Conservation (phyloP, 1,140 invertebrate species). For the Diabrotica virgifera region DNA sequence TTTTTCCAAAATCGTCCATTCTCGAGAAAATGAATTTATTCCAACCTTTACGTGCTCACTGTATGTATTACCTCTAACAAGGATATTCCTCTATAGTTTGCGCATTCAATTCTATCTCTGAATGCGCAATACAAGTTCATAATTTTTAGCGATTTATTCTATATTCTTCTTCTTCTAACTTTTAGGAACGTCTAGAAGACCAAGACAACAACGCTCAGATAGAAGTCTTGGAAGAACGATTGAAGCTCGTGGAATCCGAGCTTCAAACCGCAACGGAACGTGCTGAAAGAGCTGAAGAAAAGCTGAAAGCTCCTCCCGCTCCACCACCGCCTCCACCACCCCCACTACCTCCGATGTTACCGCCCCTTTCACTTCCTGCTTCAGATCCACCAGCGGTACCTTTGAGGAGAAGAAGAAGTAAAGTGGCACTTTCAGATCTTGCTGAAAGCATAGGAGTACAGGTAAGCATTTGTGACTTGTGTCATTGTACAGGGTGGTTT, state of each 20-base stretch:
- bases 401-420: slow-evolving; percentile 37
- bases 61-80: too few species aligned
- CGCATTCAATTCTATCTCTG: too few species aligned
- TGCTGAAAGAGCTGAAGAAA: slow-evolving; percentile 60
- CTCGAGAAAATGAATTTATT: too few species aligned
- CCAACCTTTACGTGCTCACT: too few species aligned
- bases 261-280: slow-evolving; percentile 58
- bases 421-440: slow-evolving; percentile 43
- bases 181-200: slow-evolving; percentile 65
- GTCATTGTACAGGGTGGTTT: too few species aligned
- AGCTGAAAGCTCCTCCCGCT: slow-evolving; percentile 42
- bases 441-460: slow-evolving; percentile 31
- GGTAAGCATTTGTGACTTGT: too few species aligned
- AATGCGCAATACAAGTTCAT: too few species aligned
- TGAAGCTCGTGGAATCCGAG: slow-evolving; percentile 66
- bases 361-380: slow-evolving; percentile 41
- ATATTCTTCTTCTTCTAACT: too few species aligned
- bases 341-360: slow-evolving; percentile 49
- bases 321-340: slow-evolving; percentile 50
- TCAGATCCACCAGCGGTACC: slow-evolving; percentile 36
- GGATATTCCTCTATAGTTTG: too few species aligned
- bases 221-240: slow-evolving; percentile 66
- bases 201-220: slow-evolving; percentile 64
- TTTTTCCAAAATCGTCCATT: too few species aligned
- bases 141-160: too few species aligned